A percentile compares a stretch with the other conserved stretches of the same genome.
Conservation (phyloP, 2,888 invertebrate genomes). For the Sclerodermus sp. region DNA sequence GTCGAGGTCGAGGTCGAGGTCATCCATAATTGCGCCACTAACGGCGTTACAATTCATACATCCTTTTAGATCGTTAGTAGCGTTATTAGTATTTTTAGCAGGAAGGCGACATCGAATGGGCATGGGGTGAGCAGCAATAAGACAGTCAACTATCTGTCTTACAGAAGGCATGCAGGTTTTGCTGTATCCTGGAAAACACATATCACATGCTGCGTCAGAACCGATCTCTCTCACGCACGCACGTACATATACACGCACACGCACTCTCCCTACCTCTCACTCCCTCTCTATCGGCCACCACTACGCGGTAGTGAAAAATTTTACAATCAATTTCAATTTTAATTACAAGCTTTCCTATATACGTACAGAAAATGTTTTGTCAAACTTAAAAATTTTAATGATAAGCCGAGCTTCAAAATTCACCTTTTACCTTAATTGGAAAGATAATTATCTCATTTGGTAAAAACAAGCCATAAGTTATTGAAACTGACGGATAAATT, state of each 20-base stretch:
- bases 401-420: too few species aligned
- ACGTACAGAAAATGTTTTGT: too few species aligned
- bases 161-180: constrained; percentile 67
- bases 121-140: constrained; percentile 53
- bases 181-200: constrained; percentile 59
- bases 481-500: too few species aligned
- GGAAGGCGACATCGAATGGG: constrained; percentile 53
- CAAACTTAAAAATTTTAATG: too few species aligned
- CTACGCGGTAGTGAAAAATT: too few species aligned
- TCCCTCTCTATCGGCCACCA: neutral
- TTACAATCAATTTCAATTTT: too few species aligned
- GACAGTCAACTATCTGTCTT: constrained; percentile 57
- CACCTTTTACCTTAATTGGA: too few species aligned
- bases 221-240: constrained; percentile 18
- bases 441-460: too few species aligned
- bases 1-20: constrained; percentile 37
- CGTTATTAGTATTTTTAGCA: constrained; percentile 49
- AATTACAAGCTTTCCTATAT: too few species aligned
- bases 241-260: too few species aligned
- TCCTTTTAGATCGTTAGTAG: constrained; percentile 21
- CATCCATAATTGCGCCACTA: constrained; percentile 35
- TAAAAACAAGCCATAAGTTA: too few species aligned
- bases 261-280: neutral
- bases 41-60: constrained; percentile 20
- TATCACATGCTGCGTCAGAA: constrained; percentile 55